Evolutionary conservation across 2,113 vertebrate species (phyloP).

Genomic region (Nothoprocta pentlandii): DNA sequence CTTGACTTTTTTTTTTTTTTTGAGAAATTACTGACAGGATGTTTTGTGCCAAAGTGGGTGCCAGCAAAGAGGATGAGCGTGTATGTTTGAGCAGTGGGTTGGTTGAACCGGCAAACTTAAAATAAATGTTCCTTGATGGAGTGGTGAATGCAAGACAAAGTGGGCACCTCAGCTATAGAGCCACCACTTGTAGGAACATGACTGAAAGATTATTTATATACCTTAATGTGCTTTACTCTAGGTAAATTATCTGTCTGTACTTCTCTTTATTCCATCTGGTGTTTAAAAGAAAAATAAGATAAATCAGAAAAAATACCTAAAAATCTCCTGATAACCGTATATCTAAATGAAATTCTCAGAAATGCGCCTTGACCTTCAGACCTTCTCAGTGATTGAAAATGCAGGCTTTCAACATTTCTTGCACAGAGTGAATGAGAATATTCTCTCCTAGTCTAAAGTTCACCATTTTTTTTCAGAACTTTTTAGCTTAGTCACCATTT

Average conservation of each 20-base stretch:
- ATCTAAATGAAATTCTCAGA: slow-evolving; percentile 40
- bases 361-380: slow-evolving; percentile 29
- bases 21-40: not conserved
- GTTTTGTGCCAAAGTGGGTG: not conserved
- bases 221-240: not conserved
- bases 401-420: not conserved
- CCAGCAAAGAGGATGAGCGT: not conserved
- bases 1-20: not conserved
- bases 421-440: rapidly evolving
- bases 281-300: not conserved
- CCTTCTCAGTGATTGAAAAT: not conserved
- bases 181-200: not conserved
- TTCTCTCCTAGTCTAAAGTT: not conserved
- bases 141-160: not conserved
- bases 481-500: slow-evolving; percentile 16
- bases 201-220: not conserved
- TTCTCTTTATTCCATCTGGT: not conserved
- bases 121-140: not conserved
- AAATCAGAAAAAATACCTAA: slow-evolving; percentile 30
- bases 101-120: not conserved
- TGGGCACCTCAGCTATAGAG: not conserved
- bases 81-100: not conserved
- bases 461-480: not conserved
- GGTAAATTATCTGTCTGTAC: not conserved
- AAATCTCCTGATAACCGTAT: not conserved